Base-by-base conservation (phyloP, 2,888 invertebrate genomes). In the Sarcophaga variegata region DNA sequence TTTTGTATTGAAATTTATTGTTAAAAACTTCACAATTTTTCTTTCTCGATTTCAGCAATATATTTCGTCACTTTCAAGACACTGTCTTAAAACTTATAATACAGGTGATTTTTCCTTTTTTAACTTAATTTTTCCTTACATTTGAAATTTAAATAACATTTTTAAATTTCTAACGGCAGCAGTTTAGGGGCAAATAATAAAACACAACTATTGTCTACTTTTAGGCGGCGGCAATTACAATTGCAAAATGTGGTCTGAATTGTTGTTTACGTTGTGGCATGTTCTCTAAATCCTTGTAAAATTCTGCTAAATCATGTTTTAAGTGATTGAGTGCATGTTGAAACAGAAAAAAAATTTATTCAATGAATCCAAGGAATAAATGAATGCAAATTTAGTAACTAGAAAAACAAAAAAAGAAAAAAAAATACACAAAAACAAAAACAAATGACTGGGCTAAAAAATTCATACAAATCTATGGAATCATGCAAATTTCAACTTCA, bases 401-500 rank as follows among this genome's bases (percentile, higher is more conserved):
- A 37, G 37, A 37, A 37, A 37, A 37, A 37, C 6, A 14, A 14
- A 14, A 4, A 14, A 37, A 37, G 8, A 37, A 54, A 14, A 14
- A 0, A 14, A 54, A 54, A 14, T 12, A 4, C 49, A 14, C 0
- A 12, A 54, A 54, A 12, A 54, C 12, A 54, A 4, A 17, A 54
- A 54, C 14, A 4, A 54, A 54, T 54, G 54, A 54, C 54, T 14
- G 54, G 14, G 54, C 54, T 14, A 67, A 67, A 67, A 47, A 45
- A 45, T 8, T 47, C 25, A 27, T 66, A 14, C n/a, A 22, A 45
- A 49, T 49, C 47, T 49, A 45, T 63, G 27, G 69, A 76, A 71
- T 54, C 82, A 82, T 66, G 71, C 77, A 82, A 82, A 77, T 82
- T 82, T 45, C 70, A 66, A 82, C 22, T 63, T 59, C 22, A 54